A percentile compares a stretch with the other conserved stretches of the same genome.
phyloP scores from a whole-genome alignment of 2,888 invertebrate species.

The Pyrochroa serraticornis region DNA sequence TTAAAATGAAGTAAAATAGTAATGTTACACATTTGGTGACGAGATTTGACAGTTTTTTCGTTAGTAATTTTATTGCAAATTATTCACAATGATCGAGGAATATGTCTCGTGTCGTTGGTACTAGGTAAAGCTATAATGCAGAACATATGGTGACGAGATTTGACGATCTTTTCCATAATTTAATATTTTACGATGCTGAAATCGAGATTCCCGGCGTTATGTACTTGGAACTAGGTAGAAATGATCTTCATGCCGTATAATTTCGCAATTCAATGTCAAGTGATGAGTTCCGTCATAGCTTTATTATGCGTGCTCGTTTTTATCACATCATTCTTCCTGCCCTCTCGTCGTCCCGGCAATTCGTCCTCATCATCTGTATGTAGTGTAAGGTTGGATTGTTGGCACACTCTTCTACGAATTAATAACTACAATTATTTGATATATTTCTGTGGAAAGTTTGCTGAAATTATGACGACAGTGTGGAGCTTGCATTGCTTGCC shows the following conservation, averaged over 20 bases:
- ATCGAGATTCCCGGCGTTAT: constrained; percentile 32
- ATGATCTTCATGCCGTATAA: constrained; percentile 36
- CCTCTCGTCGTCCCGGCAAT: constrained; percentile 30
- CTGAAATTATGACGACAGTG: constrained; percentile 33
- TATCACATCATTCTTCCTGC: constrained; percentile 37
- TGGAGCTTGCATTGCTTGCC: constrained; percentile 30
- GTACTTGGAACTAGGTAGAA: constrained; percentile 32
- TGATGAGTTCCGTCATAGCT: constrained; percentile 40
- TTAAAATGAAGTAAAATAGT: too few species aligned
- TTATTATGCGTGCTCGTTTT: constrained; percentile 40
- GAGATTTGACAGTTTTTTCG: constrained; percentile 4
- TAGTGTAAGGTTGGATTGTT: constrained; percentile 1
- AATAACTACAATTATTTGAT: constrained; percentile 13
- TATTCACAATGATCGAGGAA: too few species aligned
- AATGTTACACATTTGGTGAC: too few species aligned
- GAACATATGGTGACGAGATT: constrained; percentile 34
- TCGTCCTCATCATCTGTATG: constrained; percentile 23
- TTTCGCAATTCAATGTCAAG: constrained; percentile 37
- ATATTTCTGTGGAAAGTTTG: constrained; percentile 26
- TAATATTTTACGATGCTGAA: constrained; percentile 33
- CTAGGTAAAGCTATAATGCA: constrained; percentile 16
- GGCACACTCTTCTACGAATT: constrained; percentile 23
- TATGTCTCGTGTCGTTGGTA: too few species aligned
- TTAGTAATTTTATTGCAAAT: too few species aligned
- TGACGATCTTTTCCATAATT: constrained; percentile 32